These are phyloP conservation scores for Graptemys geographica DNA, from an alignment of 2,797 vertebrate genomes.

Conservation along the genomic window DNA sequence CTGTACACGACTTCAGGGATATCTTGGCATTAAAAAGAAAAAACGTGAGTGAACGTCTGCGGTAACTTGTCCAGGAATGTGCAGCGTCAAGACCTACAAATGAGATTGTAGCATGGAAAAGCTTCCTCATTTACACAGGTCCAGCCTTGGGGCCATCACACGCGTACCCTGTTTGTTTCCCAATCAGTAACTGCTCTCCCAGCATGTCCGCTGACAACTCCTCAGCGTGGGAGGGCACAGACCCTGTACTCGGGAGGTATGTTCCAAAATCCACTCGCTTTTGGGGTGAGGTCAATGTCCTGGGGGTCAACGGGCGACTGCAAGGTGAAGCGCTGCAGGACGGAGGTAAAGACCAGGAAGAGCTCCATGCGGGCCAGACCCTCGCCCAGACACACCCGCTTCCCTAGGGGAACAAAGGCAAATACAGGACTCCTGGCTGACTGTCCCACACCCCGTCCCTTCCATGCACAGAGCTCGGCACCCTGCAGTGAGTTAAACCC, in stretches of 20 bases:
- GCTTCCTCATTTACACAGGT: neutral
- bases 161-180: neutral
- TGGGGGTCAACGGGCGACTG: constrained; percentile 35
- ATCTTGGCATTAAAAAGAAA: neutral
- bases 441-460: neutral
- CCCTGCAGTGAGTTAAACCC: no score
- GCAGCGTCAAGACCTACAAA: neutral
- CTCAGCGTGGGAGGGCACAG: constrained; percentile 58
- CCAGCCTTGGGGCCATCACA: neutral
- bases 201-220: no score
- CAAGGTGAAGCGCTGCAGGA: constrained; percentile 7
- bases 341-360: constrained; percentile 82
- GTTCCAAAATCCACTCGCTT: constrained; percentile 82
- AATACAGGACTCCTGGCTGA: no score
- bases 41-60: neutral
- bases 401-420: constrained; percentile 72
- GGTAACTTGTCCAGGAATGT: neutral
- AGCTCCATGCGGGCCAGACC: constrained; percentile 83
- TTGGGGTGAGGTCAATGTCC: constrained; percentile 75
- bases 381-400: constrained; percentile 85
- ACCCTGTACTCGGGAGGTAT: constrained; percentile 80
- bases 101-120: neutral
- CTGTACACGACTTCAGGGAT: neutral
- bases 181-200: neutral
- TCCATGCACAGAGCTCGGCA: neutral